Evolutionary conservation across 2,888 invertebrate species (phyloP).

Genomic region (Erebia palarica): DNA sequence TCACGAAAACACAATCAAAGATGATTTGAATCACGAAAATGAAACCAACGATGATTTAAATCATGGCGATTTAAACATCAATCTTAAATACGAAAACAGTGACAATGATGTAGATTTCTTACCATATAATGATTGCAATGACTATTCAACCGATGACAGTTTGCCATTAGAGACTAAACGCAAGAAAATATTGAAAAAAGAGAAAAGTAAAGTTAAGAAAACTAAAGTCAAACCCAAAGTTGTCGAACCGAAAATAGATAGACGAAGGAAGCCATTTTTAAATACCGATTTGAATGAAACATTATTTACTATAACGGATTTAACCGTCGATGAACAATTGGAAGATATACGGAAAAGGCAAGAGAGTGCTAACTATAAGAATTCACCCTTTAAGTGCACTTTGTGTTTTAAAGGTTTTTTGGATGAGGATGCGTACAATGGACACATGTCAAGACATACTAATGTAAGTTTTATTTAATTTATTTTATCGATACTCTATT

Average conservation of each 20-base stretch:
- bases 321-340: conserved; percentile 64
- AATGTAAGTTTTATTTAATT: conserved; percentile 53
- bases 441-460: conserved; percentile 66
- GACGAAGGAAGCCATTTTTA: conserved; percentile 65
- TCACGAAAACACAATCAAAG: background rate
- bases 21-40: background rate
- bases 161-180: conserved; percentile 53
- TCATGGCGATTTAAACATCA: background rate
- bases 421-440: conserved; percentile 66
- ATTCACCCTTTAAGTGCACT: conserved; percentile 64
- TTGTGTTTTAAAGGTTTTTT: conserved; percentile 71
- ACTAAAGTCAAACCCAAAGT: conserved; percentile 31
- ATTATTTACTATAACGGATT: conserved; percentile 62
- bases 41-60: background rate
- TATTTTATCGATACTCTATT: no score
- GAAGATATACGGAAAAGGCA: conserved; percentile 68
- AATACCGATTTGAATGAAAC: conserved; percentile 69
- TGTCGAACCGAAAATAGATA: conserved; percentile 60
- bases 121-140: conserved; percentile 35
- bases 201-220: conserved; percentile 44
- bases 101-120: conserved; percentile 39
- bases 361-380: conserved; percentile 67
- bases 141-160: conserved; percentile 61
- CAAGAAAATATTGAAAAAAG: conserved; percentile 44
- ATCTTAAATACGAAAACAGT: conserved; percentile 28